Evolutionary conservation across 2,888 invertebrate species (phyloP).

Genomic region (Pandemis cinnamomeana): DNA sequence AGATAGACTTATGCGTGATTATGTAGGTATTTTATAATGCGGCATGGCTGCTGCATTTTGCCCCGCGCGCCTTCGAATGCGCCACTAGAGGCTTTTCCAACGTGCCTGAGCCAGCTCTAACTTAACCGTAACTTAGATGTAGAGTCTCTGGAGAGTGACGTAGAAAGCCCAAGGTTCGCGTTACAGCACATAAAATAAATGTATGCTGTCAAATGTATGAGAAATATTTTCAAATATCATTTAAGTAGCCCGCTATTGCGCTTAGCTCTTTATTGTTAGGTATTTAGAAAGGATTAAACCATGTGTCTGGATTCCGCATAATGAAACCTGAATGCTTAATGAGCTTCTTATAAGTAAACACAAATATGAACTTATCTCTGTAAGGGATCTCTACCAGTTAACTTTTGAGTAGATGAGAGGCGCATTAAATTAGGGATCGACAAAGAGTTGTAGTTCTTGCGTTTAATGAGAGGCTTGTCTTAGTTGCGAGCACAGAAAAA

Average conservation of each 20-base stretch:
- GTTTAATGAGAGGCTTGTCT: too few relatives aligned
- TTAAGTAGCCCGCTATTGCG: neutral
- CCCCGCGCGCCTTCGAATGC: slow-evolving; percentile 60
- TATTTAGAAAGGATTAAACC: too few relatives aligned
- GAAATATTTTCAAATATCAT: slow-evolving; percentile 9
- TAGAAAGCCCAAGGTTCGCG: slow-evolving; percentile 63
- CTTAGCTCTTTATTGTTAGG: neutral
- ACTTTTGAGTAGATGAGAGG: too few relatives aligned
- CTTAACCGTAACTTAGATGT: slow-evolving; percentile 74
- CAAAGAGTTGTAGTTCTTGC: too few relatives aligned
- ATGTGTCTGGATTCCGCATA: too few relatives aligned
- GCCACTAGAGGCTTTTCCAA: slow-evolving; percentile 69
- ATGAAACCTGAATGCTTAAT: too few relatives aligned
- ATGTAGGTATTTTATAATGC: neutral
- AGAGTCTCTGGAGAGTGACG: slow-evolving; percentile 62
- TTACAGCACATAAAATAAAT: slow-evolving; percentile 60
- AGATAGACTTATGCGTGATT: neutral
- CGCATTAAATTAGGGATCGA: too few relatives aligned
- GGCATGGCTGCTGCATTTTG: slow-evolving; percentile 13
- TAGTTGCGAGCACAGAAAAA: too few relatives aligned
- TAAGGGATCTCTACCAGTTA: too few relatives aligned
- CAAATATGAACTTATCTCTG: too few relatives aligned
- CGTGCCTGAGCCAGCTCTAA: slow-evolving; percentile 65
- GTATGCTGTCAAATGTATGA: slow-evolving; percentile 50
- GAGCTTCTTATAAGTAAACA: neutral